phyloP scores from a whole-genome alignment of 2,113 vertebrate genomes.

The Aspidoscelis tigris region DNA sequence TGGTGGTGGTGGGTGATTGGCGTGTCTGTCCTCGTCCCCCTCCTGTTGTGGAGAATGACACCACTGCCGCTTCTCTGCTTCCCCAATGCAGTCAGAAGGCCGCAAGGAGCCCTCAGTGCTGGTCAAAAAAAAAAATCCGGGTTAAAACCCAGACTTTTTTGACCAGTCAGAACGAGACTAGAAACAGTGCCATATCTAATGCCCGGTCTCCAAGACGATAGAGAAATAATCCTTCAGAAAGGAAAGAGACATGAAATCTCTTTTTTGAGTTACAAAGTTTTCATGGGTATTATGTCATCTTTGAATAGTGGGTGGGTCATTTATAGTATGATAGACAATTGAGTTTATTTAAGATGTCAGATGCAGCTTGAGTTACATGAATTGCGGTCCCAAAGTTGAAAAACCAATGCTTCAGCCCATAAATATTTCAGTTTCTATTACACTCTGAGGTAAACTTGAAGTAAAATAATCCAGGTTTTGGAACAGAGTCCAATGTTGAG shows the following conservation, averaged over 20 bases:
- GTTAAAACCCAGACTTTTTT: no score
- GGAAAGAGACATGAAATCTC: constrained; percentile 2
- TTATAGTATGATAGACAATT: constrained; percentile 49
- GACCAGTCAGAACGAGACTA: background rate
- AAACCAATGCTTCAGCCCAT: constrained; percentile 43
- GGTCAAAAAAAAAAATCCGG: no score
- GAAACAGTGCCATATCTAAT: background rate
- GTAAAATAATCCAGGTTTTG: constrained; percentile 12
- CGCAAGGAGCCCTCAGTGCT: no score
- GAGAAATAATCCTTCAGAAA: constrained; percentile 14
- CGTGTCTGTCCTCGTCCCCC: no score
- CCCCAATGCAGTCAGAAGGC: no score
- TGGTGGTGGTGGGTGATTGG: no score
- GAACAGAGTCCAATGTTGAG: background rate
- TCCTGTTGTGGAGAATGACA: no score
- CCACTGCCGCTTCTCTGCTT: no score
- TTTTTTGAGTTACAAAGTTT: constrained; percentile 25
- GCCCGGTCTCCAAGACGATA: background rate
- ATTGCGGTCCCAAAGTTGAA: constrained; percentile 44
- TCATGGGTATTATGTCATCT: constrained; percentile 38
- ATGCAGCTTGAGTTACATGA: constrained; percentile 48
- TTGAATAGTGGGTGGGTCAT: constrained; percentile 47
- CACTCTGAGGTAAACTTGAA: constrained; percentile 2
- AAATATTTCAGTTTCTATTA: constrained; percentile 50
- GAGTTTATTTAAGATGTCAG: constrained; percentile 56